These are phyloP conservation scores for Denticeps clupeoides DNA, from an alignment of 2,797 vertebrate species.

Conservation along the genomic window DNA sequence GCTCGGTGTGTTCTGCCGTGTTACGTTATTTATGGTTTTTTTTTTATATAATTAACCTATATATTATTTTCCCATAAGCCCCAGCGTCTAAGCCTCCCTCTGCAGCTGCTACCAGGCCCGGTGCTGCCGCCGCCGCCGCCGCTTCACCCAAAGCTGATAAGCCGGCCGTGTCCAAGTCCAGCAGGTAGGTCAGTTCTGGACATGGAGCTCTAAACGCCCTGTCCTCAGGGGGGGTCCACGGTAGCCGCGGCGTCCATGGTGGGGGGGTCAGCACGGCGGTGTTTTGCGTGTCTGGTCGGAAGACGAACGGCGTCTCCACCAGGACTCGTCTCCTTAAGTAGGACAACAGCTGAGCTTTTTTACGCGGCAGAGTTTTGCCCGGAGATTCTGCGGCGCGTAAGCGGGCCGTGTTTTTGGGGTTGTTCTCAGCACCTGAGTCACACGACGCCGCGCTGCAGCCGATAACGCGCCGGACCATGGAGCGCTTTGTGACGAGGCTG, in stretches of 20 bases:
- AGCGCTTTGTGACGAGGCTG: slow-evolving; percentile 19
- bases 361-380: slow-evolving; percentile 19
- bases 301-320: too few relatives aligned
- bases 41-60: too few relatives aligned
- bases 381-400: slow-evolving; percentile 26
- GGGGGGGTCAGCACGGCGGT: too few relatives aligned
- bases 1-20: too few relatives aligned
- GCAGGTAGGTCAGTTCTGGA: slow-evolving; percentile 47
- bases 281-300: too few relatives aligned
- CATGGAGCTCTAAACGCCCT: slow-evolving; percentile 12
- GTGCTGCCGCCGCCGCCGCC: slow-evolving; percentile 21
- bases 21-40: too few relatives aligned
- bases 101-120: slow-evolving; percentile 39
- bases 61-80: slow-evolving; percentile 23
- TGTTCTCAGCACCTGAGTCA: slow-evolving; percentile 45
- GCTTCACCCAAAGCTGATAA: slow-evolving; percentile 36
- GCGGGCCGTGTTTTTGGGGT: too few relatives aligned
- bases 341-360: slow-evolving; percentile 35
- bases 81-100: slow-evolving; percentile 41
- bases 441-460: slow-evolving; percentile 30
- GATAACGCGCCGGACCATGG: slow-evolving; percentile 16
- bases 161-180: slow-evolving; percentile 52
- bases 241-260: too few relatives aligned
- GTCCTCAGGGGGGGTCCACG: not conserved
- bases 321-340: slow-evolving; percentile 34